These are phyloP conservation scores for Athalia circularis DNA, from an alignment of 2,888 invertebrate species.

Conservation along the genomic window DNA sequence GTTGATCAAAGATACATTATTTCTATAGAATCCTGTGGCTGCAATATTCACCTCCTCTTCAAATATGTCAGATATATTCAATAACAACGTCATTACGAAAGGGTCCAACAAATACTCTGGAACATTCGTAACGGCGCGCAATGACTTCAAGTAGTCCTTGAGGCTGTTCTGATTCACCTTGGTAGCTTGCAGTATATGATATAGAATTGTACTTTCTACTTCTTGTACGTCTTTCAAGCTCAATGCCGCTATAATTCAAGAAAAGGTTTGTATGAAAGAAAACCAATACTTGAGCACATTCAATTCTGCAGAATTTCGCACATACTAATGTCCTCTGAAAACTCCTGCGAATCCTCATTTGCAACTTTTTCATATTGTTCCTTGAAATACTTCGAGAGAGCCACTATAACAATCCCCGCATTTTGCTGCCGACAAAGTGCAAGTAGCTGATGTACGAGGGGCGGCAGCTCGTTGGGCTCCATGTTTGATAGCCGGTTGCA, in stretches of 20 bases:
- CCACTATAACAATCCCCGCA: constrained; percentile 73
- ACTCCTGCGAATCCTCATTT: constrained; percentile 53
- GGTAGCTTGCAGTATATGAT: constrained; percentile 76
- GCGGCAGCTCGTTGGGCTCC: constrained; percentile 80
- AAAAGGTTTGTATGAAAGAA: constrained; percentile 31
- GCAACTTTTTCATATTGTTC: constrained; percentile 65
- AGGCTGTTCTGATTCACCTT: constrained; percentile 73
- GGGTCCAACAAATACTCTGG: constrained; percentile 80
- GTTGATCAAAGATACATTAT: neutral
- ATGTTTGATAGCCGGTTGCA: constrained; percentile 78
- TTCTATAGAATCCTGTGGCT: neutral
- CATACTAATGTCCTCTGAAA: constrained; percentile 61
- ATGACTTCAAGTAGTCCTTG: constrained; percentile 73
- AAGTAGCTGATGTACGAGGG: constrained; percentile 82
- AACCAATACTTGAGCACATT: constrained; percentile 2
- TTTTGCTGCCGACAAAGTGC: constrained; percentile 76
- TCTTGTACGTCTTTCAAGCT: constrained; percentile 75
- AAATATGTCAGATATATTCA: constrained; percentile 76
- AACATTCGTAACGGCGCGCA: constrained; percentile 75
- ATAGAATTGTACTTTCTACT: constrained; percentile 79
- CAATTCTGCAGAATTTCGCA: no score
- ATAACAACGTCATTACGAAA: constrained; percentile 79
- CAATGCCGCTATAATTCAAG: constrained; percentile 50
- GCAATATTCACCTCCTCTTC: constrained; percentile 73
- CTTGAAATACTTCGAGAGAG: constrained; percentile 76